A percentile compares a stretch with the other conserved stretches of the same genome.
Conservation (phyloP, 2,888 invertebrate genomes). For the Idaea biselata region DNA sequence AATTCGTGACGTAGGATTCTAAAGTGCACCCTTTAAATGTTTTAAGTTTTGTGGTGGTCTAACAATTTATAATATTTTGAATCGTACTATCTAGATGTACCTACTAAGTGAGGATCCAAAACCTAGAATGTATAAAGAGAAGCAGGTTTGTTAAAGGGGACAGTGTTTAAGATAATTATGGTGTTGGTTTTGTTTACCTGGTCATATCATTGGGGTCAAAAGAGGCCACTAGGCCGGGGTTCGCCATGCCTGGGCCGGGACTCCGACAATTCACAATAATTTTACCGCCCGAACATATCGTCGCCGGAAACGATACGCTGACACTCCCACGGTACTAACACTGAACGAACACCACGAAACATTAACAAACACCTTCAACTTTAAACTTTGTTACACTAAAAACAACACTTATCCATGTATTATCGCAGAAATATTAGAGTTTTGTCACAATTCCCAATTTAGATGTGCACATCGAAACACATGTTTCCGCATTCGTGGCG, state of each 20-base stretch:
- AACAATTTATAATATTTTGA: no score
- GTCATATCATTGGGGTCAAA: slow-evolving; percentile 86
- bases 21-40: no score
- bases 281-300: slow-evolving; percentile 55
- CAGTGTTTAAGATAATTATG: not conserved
- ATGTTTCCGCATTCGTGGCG: slow-evolving; percentile 65
- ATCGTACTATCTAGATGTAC: no score
- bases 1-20: no score
- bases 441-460: slow-evolving; percentile 67
- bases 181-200: slow-evolving; percentile 59
- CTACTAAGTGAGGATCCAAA: no score
- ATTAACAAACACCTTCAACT: slow-evolving; percentile 32
- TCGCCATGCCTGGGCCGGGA: slow-evolving; percentile 62
- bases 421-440: slow-evolving; percentile 46
- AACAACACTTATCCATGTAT: slow-evolving; percentile 35
- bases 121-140: no score
- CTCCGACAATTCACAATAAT: slow-evolving; percentile 31
- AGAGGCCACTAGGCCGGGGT: slow-evolving; percentile 82
- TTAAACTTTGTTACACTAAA: slow-evolving; percentile 24
- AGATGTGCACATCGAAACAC: slow-evolving; percentile 77
- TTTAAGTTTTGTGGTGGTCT: no score
- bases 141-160: not conserved
- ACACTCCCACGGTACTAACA: slow-evolving; percentile 47
- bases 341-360: slow-evolving; percentile 30
- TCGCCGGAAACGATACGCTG: slow-evolving; percentile 60